A percentile compares a stretch with the other conserved stretches of the same genome.
phyloP scores from a whole-genome alignment of 2,113 vertebrate genomes.

The Cariama cristata region DNA sequence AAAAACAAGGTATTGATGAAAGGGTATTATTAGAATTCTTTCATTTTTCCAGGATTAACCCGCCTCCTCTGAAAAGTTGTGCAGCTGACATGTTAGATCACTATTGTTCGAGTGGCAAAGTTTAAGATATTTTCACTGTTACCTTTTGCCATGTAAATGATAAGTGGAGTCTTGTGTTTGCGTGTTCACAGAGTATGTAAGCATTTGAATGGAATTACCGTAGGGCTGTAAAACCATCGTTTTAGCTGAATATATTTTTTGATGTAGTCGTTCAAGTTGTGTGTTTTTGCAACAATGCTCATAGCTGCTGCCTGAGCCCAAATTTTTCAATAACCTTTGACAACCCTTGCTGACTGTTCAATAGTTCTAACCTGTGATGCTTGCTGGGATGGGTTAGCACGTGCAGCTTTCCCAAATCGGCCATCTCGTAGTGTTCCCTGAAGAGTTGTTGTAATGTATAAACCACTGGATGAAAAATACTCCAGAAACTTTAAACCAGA shows the following conservation, averaged over 20 bases:
- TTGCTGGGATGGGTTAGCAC: neutral
- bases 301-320: neutral
- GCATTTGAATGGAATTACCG: neutral
- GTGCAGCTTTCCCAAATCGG: neutral
- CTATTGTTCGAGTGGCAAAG: neutral
- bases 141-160: neutral
- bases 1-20: neutral
- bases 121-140: neutral
- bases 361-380: neutral
- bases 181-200: neutral
- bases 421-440: accelerated
- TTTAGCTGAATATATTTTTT: neutral
- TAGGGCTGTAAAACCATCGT: neutral
- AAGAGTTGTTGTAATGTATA: neutral
- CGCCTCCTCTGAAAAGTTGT: neutral
- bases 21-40: neutral
- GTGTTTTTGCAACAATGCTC: neutral
- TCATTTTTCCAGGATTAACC: neutral
- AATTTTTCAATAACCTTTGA: neutral
- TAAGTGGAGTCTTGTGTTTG: neutral
- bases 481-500: neutral
- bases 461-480: neutral
- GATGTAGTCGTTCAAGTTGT: neutral
- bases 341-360: neutral
- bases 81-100: neutral